These are phyloP conservation scores for Plodia interpunctella DNA, from an alignment of 1,140 invertebrate genomes.

Conservation along the genomic window DNA sequence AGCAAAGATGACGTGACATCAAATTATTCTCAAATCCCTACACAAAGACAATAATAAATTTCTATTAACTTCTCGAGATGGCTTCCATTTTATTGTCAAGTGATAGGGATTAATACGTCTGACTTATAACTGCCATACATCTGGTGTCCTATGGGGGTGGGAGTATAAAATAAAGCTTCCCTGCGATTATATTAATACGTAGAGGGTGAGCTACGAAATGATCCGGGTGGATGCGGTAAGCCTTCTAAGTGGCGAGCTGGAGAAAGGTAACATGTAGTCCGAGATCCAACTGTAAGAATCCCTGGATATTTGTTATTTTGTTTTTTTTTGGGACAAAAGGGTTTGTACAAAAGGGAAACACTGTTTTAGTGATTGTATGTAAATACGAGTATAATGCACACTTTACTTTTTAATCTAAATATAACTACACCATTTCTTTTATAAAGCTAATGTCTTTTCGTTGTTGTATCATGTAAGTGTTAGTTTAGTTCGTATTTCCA, in stretches of 20 bases:
- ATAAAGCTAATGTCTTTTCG: too few relatives aligned
- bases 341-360: too few relatives aligned
- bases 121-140: constrained; percentile 75
- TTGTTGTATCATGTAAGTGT: too few relatives aligned
- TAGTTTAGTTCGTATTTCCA: too few relatives aligned
- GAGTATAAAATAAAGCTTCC: constrained; percentile 71
- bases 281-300: neutral
- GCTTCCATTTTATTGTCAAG: constrained; percentile 73
- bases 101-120: constrained; percentile 74
- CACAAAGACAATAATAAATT: constrained; percentile 61
- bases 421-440: too few relatives aligned
- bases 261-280: constrained; percentile 15
- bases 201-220: constrained; percentile 49
- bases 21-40: constrained; percentile 47
- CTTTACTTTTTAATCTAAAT: too few relatives aligned
- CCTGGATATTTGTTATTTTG: too few relatives aligned
- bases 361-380: too few relatives aligned
- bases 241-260: constrained; percentile 47
- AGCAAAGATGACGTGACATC: constrained; percentile 15
- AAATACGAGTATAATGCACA: too few relatives aligned
- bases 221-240: constrained; percentile 56
- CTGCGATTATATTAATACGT: constrained; percentile 72
- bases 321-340: too few relatives aligned
- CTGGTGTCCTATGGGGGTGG: constrained; percentile 45
- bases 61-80: constrained; percentile 73